Evolutionary conservation across 2,888 invertebrate species (phyloP), one percentile per base, ranked within the genome.

Genomic region (Xanthia icteritia): DNA sequence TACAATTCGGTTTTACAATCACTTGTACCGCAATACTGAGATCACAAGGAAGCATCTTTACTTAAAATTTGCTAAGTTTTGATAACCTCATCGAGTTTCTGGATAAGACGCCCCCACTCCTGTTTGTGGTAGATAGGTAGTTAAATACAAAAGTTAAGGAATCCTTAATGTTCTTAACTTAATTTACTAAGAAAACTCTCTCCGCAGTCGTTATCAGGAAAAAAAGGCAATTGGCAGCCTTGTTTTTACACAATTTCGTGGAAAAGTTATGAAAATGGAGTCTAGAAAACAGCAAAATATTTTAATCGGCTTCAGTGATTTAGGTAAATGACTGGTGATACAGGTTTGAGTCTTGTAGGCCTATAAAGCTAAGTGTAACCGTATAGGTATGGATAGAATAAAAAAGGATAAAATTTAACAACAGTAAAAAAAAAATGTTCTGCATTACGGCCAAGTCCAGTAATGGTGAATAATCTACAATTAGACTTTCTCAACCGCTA

Each of bases 21-120:
- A 72, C 74, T 75, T 75, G 79, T 72, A 63, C 79, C 56, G 71
- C 67, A 83, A 79, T 70, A 76, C 73, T 42, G 39, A 67, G 70
- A 45, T 67, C 36, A 73, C 75, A 36, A 48, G 68, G 36, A 72
- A 78, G 31, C 67, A 56, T 76, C 79, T 79, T 76, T 76, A 79
- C 76, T 68, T 79, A 71, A 76, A 79, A 83, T 83, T 71, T 73
- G 27, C 64, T 67, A 83, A 83, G 79, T 83, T 83, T 76, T 67
- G 79, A 71, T 83, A 79, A 76, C 66, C 42, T 70, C 63, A 66
- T 70, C 80, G 76, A 73, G 73, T 73, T 69, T 60, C 75, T 27
- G 60, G 76, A 56, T 76, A 83, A 61, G 64, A 39, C 60, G n/a
- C 56, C 72, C 20, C 36, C 51, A 3, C 58, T 82, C 69, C 66